Percentiles rank a stretch among this genome's conserved stretches.
Conservation (phyloP, 2,797 vertebrate genomes). For the Chaunax sp. region DNA sequence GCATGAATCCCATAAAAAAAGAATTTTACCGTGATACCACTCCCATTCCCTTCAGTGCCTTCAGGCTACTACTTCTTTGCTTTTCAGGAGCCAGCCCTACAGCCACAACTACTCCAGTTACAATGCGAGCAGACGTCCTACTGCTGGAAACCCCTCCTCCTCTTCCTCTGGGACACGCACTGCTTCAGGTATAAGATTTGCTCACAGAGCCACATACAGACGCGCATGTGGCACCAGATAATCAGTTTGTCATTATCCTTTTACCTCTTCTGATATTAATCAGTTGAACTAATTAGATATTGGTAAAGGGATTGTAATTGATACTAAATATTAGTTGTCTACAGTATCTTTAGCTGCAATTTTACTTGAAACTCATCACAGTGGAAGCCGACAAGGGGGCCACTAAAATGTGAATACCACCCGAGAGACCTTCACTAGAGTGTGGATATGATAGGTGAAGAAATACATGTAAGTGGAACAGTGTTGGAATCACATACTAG, state of each 20-base stretch:
- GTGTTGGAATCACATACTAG: no score
- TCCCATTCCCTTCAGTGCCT: not conserved
- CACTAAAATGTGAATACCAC: no score
- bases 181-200: conserved; percentile 75
- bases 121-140: conserved; percentile 20
- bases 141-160: conserved; percentile 24
- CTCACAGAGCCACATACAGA: not conserved
- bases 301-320: not conserved
- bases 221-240: no score
- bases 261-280: no score
- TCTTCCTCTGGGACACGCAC: conserved; percentile 77
- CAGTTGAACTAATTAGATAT: not conserved
- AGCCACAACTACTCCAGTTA: conserved; percentile 16
- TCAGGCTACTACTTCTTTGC: conserved; percentile 1
- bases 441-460: no score
- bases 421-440: no score
- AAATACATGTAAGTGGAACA: no score
- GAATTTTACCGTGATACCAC: not conserved
- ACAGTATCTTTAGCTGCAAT: no score
- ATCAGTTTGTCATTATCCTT: not conserved
- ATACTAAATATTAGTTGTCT: not conserved
- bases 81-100: conserved; percentile 66
- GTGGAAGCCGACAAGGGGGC: no score
- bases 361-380: no score
- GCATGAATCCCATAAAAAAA: not conserved